phyloP scores from a whole-genome alignment of 2,888 invertebrate genomes.

The Plebejus argus region DNA sequence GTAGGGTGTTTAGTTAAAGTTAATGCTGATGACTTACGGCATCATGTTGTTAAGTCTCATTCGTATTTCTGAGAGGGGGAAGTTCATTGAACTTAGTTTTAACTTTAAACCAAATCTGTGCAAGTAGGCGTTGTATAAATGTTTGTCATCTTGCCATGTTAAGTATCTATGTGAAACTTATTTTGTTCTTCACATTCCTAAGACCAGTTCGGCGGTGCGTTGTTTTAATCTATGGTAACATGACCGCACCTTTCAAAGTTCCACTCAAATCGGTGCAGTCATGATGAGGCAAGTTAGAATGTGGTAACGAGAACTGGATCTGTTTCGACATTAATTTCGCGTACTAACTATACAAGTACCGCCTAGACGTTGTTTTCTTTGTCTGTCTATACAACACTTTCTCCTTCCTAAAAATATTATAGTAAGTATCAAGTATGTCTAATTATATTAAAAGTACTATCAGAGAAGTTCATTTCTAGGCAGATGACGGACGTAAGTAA shows the following conservation, averaged over 20 bases:
- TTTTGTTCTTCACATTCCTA: background rate
- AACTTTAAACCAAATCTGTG: too few species aligned
- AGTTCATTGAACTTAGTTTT: too few species aligned
- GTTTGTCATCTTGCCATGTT: background rate
- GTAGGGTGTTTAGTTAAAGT: too few species aligned
- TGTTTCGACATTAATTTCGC: constrained; percentile 2
- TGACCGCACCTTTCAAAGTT: constrained; percentile 7
- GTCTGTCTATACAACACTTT: background rate
- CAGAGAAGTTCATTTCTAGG: too few species aligned
- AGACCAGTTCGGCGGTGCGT: background rate
- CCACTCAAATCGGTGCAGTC: constrained; percentile 8
- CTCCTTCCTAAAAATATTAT: too few species aligned
- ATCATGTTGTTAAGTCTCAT: too few species aligned
- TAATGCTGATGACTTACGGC: too few species aligned
- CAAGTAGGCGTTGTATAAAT: background rate
- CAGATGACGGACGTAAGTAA: too few species aligned
- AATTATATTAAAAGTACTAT: too few species aligned
- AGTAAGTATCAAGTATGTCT: too few species aligned
- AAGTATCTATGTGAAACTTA: background rate
- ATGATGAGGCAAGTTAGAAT: background rate
- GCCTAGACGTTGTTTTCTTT: background rate
- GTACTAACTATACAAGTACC: background rate
- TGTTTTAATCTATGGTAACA: background rate
- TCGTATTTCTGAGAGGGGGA: too few species aligned
- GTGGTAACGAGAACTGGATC: constrained; percentile 6